phyloP scores from a whole-genome alignment of 2,888 invertebrate species.

The Erebia aethiops region DNA sequence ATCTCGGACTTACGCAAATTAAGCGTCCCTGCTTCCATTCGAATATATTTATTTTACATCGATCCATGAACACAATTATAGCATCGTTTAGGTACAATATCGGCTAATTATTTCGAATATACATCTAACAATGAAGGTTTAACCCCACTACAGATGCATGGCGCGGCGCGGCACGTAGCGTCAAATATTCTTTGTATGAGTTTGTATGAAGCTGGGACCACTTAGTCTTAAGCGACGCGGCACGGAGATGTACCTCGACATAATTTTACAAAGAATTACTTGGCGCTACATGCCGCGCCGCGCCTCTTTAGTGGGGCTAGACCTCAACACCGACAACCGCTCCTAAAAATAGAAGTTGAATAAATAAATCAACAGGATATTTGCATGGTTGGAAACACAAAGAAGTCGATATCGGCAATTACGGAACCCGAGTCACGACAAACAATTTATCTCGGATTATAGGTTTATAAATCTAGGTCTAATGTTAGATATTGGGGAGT shows the following conservation, averaged over 20 bases:
- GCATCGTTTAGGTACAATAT: not conserved
- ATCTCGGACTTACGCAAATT: not conserved
- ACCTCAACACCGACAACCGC: not conserved
- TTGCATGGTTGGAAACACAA: slow-evolving; percentile 64
- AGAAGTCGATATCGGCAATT: slow-evolving; percentile 61
- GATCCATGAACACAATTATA: not conserved
- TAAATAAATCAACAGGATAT: slow-evolving; percentile 62
- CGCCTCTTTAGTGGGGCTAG: too few relatives aligned
- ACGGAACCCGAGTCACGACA: slow-evolving; percentile 42
- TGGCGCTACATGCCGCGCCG: too few relatives aligned
- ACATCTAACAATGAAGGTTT: not conserved
- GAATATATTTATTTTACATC: not conserved
- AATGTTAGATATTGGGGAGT: not conserved
- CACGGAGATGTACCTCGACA: too few relatives aligned
- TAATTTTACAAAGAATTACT: too few relatives aligned
- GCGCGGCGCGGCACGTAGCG: too few relatives aligned
- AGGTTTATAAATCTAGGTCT: slow-evolving; percentile 25
- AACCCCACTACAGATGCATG: too few relatives aligned
- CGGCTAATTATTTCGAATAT: not conserved
- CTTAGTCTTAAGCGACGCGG: too few relatives aligned
- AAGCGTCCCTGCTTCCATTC: too few relatives aligned
- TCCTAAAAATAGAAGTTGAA: slow-evolving; percentile 40
- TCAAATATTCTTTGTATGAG: too few relatives aligned
- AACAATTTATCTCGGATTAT: slow-evolving; percentile 34
- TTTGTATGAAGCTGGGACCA: too few relatives aligned